Base-by-base conservation (phyloP, 2,113 vertebrate species). In the Zosterops pallidus region DNA sequence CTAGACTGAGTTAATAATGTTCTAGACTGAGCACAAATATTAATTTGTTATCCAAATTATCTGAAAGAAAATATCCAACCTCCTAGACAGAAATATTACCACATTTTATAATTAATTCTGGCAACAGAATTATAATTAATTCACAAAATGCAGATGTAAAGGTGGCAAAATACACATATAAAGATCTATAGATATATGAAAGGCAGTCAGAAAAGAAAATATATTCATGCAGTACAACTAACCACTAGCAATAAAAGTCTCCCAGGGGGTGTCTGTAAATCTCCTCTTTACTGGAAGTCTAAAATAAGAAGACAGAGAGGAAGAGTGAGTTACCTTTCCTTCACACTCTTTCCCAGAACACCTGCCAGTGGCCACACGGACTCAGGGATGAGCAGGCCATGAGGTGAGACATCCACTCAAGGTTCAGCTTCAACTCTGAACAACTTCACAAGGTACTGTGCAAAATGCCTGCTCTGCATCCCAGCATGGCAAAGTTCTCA, bases 211-310 rank as follows among this genome's bases (percentile, higher is more conserved):
- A 80, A 94, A 95, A 95, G 29, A 59, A 95, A 92, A 92, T 89
- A 85, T 62, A 72, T 92, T 90, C 37, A 81, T 37, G 37, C 37
- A 75, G 53, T 84, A 64, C 63, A 77, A 85, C 75, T 90, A 95
- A 88, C 63, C 59, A 91, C 55, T 20, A 44, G 75, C 71, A 76
- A 55, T 91, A 77, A 83, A 91, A 86, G 50, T 83, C 77, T 89
- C 86, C 44, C 70, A 94, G 89, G 81, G 79, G 24, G 28, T 17
- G n/a, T 67, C 52, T 67, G 67, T 87, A 95, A 91, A 95, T 95
- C 82, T 91, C 25, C 28, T 92, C 41, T 42, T 94, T 92, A 90
- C 84, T 91, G 93, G 59, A 97, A 96, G 39, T 49, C 82, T 94
- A 53, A 93, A 92, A 76, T 49, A 76, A 79, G 67, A 62, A 21